Percentiles rank a stretch among this genome's conserved stretches.
These are phyloP conservation scores for Pachliopta kotzebuea DNA, from an alignment of 2,888 invertebrate species.

Conservation along the genomic window DNA sequence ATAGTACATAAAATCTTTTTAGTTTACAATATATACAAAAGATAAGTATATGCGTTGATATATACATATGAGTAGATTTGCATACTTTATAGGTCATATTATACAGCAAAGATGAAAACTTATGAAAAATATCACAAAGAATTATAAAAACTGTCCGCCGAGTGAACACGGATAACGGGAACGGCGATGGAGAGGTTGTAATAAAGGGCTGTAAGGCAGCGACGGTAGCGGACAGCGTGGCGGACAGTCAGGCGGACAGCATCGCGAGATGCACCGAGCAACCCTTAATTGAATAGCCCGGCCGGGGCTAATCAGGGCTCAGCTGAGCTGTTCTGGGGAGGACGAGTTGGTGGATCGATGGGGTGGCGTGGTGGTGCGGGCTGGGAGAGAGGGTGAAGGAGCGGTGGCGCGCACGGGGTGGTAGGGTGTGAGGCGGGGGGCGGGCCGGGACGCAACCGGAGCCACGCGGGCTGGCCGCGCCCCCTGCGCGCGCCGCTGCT, in stretches of 20 bases:
- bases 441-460: conserved; percentile 67
- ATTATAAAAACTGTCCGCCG: conserved; percentile 35
- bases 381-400: conserved; percentile 44
- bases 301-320: conserved; percentile 78
- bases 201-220: conserved; percentile 48
- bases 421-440: conserved; percentile 50
- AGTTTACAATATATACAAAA: no score
- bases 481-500: conserved; percentile 81
- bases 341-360: conserved; percentile 37
- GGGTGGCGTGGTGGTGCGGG: conserved; percentile 33
- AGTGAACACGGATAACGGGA: conserved; percentile 57
- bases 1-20: no score
- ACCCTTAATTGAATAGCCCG: conserved; percentile 78
- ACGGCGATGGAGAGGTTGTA: conserved; percentile 58
- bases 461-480: conserved; percentile 82
- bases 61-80: no score
- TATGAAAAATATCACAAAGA: neutral
- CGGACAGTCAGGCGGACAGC: conserved; percentile 47
- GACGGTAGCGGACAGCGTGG: conserved; percentile 44
- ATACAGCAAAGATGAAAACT: no score
- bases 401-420: conserved; percentile 26
- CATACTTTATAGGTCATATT: no score
- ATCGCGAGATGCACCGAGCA: conserved; percentile 68
- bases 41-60: no score
- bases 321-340: conserved; percentile 68